phyloP scores from a whole-genome alignment of 2,888 invertebrate genomes.

The Mongoloraphidia duomilia region DNA sequence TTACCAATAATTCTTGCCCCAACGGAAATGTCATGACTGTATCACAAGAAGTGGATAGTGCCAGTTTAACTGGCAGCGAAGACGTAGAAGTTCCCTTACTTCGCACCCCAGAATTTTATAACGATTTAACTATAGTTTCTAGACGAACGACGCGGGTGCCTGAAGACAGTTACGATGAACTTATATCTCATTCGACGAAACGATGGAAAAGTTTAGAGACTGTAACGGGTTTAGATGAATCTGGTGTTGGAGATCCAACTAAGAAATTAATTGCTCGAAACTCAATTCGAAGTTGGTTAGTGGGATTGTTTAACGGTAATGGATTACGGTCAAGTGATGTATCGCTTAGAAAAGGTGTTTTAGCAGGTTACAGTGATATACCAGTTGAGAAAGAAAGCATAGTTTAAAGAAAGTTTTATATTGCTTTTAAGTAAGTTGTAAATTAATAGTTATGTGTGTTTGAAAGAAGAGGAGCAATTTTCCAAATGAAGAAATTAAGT shows the following conservation, averaged over 20 bases:
- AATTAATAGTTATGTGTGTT: background rate
- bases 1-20: conserved; percentile 38
- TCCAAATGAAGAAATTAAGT: too few species aligned
- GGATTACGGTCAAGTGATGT: conserved; percentile 51
- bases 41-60: conserved; percentile 21
- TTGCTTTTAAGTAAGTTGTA: background rate
- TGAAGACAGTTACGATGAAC: conserved; percentile 19
- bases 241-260: conserved; percentile 28
- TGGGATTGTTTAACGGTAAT: conserved; percentile 58
- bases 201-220: conserved; percentile 70
- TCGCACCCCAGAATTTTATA: conserved; percentile 16
- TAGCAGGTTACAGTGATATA: conserved; percentile 34
- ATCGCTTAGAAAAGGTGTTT: conserved; percentile 37
- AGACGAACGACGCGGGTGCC: conserved; percentile 21
- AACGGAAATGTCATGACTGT: conserved; percentile 35
- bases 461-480: too few species aligned
- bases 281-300: conserved; percentile 57
- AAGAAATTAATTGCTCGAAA: conserved; percentile 46
- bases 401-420: conserved; percentile 25
- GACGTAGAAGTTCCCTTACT: conserved; percentile 32
- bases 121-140: conserved; percentile 21
- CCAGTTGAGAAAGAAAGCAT: conserved; percentile 44
- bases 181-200: conserved; percentile 32
- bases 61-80: conserved; percentile 22
- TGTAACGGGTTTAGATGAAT: conserved; percentile 29